A percentile compares a stretch with the other conserved stretches of the same genome.
These are phyloP conservation scores for Leucophenga maculata DNA, from an alignment of 2,888 invertebrate genomes.

Conservation along the genomic window DNA sequence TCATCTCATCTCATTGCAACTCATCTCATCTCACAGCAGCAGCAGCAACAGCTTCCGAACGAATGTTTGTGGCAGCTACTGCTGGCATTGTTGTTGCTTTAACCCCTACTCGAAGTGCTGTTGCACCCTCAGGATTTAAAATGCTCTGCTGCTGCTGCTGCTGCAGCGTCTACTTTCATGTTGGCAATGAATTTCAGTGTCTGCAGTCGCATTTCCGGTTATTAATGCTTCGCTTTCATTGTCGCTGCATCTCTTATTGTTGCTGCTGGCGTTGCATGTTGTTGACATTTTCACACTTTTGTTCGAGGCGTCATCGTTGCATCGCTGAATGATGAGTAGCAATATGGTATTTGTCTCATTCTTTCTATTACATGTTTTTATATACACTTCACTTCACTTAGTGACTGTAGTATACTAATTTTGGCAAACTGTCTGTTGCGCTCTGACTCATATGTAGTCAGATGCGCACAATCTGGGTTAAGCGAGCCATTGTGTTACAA, in stretches of 20 bases:
- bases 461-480: too few species aligned
- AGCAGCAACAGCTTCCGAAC: conserved; percentile 19
- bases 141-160: not conserved
- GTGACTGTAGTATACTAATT: not conserved
- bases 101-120: conserved; percentile 1
- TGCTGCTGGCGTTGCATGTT: conserved; percentile 34
- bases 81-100: conserved; percentile 12
- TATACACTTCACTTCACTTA: not conserved
- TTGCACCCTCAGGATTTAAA: conserved; percentile 19
- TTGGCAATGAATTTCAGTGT: conserved; percentile 60
- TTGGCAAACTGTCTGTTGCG: not conserved
- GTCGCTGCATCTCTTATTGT: conserved; percentile 19
- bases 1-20: conserved; percentile 16
- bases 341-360: not conserved
- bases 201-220: conserved; percentile 55
- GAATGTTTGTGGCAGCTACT: conserved; percentile 13
- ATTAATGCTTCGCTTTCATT: conserved; percentile 25
- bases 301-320: not conserved
- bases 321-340: too few species aligned
- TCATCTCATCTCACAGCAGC: conserved; percentile 6
- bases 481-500: too few species aligned
- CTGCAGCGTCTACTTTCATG: conserved; percentile 13
- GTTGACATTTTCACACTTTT: conserved; percentile 54
- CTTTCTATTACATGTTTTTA: not conserved
- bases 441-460: too few species aligned